Evolutionary conservation across 1,140 invertebrate genomes (phyloP).

Genomic region (Delia radicum): DNA sequence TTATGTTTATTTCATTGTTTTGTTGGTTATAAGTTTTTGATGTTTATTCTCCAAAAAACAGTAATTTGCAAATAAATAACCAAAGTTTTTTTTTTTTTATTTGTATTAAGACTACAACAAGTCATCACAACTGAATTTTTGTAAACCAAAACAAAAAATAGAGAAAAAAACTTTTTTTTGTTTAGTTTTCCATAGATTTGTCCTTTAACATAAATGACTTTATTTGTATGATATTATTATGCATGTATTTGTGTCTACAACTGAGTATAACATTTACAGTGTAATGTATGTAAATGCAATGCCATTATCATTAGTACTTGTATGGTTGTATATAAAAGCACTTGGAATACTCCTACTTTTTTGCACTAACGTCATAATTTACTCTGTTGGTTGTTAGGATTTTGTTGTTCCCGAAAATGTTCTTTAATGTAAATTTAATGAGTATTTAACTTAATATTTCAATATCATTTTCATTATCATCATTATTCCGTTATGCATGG

Average conservation of each 20-base stretch:
- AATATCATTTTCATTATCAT: not conserved
- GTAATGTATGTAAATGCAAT: not conserved
- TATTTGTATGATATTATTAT: not conserved
- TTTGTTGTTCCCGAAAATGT: not conserved
- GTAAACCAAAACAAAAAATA: no score
- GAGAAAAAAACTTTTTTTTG: not conserved
- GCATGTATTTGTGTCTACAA: not conserved
- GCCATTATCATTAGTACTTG: not conserved
- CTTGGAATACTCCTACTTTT: not conserved
- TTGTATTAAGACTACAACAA: not conserved
- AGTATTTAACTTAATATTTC: not conserved
- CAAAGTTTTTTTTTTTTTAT: not conserved
- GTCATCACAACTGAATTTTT: not conserved
- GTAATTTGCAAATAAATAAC: not conserved
- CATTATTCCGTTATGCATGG: not conserved
- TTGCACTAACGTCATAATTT: no score
- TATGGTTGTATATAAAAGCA: not conserved
- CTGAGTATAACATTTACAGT: not conserved
- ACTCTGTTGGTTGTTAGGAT: not conserved
- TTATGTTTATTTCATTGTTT: not conserved
- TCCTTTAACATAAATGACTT: not conserved
- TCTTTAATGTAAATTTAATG: constrained; percentile 5
- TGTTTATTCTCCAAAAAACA: not conserved
- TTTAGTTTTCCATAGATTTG: not conserved
- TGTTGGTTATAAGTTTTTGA: not conserved